Percentiles rank a stretch among this genome's conserved stretches.
Evolutionary conservation across 2,888 invertebrate species (phyloP).

Genomic region (Phasia obesa): DNA sequence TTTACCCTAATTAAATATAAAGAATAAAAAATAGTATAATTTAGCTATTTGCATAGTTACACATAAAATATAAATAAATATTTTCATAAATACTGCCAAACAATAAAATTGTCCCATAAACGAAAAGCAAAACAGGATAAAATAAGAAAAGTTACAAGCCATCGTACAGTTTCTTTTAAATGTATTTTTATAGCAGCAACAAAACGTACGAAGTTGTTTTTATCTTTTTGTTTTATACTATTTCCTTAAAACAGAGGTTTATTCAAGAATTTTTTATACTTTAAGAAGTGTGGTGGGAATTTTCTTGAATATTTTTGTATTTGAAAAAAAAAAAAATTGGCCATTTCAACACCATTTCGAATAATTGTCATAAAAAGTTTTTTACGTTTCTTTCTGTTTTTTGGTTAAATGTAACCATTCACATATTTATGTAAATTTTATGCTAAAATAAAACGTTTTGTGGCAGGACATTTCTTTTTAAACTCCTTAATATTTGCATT

Average conservation of each 20-base stretch:
- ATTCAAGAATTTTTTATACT: slow-evolving; percentile 39
- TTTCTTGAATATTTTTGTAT: slow-evolving; percentile 27
- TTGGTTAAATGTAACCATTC: neutral
- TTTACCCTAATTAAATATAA: slow-evolving; percentile 2
- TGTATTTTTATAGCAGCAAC: neutral
- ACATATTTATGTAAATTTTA: slow-evolving; percentile 52
- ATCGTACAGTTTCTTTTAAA: neutral
- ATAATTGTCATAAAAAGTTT: slow-evolving; percentile 26
- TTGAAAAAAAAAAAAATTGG: slow-evolving; percentile 43
- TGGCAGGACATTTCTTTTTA: slow-evolving; percentile 1
- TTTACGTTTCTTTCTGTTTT: neutral
- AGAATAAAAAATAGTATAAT: slow-evolving; percentile 44
- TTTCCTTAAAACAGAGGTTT: slow-evolving; percentile 44
- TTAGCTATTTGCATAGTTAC: slow-evolving; percentile 58
- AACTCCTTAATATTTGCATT: slow-evolving; percentile 4
- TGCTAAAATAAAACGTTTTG: slow-evolving; percentile 41
- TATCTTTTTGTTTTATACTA: slow-evolving; percentile 15
- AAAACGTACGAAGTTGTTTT: neutral
- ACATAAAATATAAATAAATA: slow-evolving; percentile 55
- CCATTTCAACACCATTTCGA: slow-evolving; percentile 54
- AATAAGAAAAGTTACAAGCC: neutral
- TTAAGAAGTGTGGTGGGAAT: slow-evolving; percentile 15
- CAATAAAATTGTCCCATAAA: neutral
- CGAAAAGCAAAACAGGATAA: neutral
- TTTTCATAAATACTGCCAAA: slow-evolving; percentile 51